Evolutionary conservation across 2,797 vertebrate genomes (phyloP), one percentile per base, ranked within the genome.

Genomic region (Crocodylus rhombifer): DNA sequence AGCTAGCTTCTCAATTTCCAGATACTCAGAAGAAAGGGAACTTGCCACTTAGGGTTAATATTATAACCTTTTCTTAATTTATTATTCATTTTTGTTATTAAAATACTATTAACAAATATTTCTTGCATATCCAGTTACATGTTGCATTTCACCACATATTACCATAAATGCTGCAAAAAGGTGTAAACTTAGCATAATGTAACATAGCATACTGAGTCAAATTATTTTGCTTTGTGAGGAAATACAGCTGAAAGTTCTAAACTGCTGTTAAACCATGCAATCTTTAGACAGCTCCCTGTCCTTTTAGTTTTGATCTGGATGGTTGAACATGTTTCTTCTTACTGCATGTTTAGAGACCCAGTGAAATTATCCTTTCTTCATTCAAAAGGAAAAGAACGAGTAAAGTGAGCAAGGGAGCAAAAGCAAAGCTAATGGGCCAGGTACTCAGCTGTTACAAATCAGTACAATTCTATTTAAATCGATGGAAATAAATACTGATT

Each of bases 101-200:
- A 11, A 14, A 61, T 3, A 75, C 21, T 23, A n/a, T 62, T 71
- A 58, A 77, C 11, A 73, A 91, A 3, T 30, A 71, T 78, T 87
- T 86, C 4, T 71, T 74, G 14, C 23, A 14, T 30, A 84, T 23
- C 9, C 80, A 75, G 14, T 76, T 86, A 63, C 16, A 6, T 33
- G 2, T 23, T 91, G n/a, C 21, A 5, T 64, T 95, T 78, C 25
- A 95, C 56, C 85, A 95, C n/a, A 67, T 26, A 21, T 75, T 85
- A 82, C 14, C 65, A 30, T 15, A 4, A 36, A 13, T 67, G 25
- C 51, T 86, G 3, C 28, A 71, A 28, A 57, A 93, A 84, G 26
- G 60, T 65, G 20, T 64, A 60, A 90, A 36, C 26, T 77, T 93
- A n/a, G 26, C 3, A 6, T 21, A 84, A 65, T 4, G 11, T 61